Evolutionary conservation across 2,888 invertebrate genomes (phyloP), one percentile per base, ranked within the genome.

Genomic region (Crioceris asparagi): DNA sequence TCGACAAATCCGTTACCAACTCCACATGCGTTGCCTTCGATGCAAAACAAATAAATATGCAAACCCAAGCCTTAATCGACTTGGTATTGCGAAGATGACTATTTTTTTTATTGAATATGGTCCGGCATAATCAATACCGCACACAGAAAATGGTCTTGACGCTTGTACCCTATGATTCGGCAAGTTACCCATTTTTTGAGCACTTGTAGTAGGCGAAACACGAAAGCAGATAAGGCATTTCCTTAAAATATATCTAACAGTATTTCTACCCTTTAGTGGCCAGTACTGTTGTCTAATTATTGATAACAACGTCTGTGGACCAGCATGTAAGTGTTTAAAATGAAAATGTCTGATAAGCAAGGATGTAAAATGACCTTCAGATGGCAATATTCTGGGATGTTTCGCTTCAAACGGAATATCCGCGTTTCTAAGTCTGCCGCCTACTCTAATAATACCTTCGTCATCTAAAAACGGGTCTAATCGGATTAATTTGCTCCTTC

Each of bases 21-120:
- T 50, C 47, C 2, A 50, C 29, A 30, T 50, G 50, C n/a, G 49
- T 29, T 2, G 50, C 45, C 32, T 46, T 35, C 2, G 41, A 46
- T 7, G 38, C 14, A 19, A 50, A 43, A 38, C 52, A 53, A 29
- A 53, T 39, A 30, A 52, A 50, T 16, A 50, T 26, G 12, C 44
- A 46, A 10, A 51, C 17, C 21, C 51, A 53, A 0, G 32, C 34
- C 34, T 52, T 51, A 10, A 35, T 33, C 1, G 39, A 7, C 36
- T 49, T 50, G 7, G 35, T 17, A 16, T 36, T 36, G 12, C 49
- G 30, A 8, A 29, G 23, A 38, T 47, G 41, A 16, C 47, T 44
- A 35, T 54, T 50, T 25, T 54, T 50, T 25, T 53, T 54, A 0
- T 53, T 21, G 3, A 35, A 31, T 34, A 53, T 46, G 49, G 53